phyloP scores from a whole-genome alignment of 2,113 vertebrate species.

The Dasyurus viverrinus region DNA sequence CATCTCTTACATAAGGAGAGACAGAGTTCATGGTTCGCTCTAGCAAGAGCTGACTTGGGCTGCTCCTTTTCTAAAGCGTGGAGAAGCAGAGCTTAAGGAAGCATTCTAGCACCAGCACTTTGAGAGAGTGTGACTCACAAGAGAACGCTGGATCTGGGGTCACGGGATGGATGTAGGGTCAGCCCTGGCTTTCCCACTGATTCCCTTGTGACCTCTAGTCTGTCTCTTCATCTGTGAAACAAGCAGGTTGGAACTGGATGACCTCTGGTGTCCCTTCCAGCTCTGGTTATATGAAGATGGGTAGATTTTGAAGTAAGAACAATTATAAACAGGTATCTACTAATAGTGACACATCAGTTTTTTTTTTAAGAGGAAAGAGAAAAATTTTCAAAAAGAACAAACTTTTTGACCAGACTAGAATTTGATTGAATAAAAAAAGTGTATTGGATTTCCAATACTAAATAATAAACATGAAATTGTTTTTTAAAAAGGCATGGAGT shows the following conservation, averaged over 20 bases:
- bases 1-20: background rate
- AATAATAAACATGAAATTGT: conserved; percentile 89
- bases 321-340: background rate
- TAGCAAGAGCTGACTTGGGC: background rate
- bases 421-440: conserved; percentile 88
- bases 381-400: conserved; percentile 63
- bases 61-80: too few species aligned
- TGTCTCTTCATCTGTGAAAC: background rate
- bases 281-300: background rate
- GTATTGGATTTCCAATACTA: conserved; percentile 90
- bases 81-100: background rate
- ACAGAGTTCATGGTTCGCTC: background rate
- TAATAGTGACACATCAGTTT: background rate
- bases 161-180: background rate
- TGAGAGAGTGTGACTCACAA: background rate
- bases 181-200: background rate
- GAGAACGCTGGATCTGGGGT: background rate
- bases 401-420: conserved; percentile 79
- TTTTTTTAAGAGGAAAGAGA: conserved; percentile 17
- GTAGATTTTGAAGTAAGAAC: too few species aligned
- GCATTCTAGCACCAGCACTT: background rate
- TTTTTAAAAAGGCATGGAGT: conserved; percentile 93
- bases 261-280: background rate
- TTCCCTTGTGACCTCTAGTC: background rate
- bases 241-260: background rate